Base-by-base conservation (phyloP, 1,140 invertebrate species). In the Panulirus ornatus region DNA sequence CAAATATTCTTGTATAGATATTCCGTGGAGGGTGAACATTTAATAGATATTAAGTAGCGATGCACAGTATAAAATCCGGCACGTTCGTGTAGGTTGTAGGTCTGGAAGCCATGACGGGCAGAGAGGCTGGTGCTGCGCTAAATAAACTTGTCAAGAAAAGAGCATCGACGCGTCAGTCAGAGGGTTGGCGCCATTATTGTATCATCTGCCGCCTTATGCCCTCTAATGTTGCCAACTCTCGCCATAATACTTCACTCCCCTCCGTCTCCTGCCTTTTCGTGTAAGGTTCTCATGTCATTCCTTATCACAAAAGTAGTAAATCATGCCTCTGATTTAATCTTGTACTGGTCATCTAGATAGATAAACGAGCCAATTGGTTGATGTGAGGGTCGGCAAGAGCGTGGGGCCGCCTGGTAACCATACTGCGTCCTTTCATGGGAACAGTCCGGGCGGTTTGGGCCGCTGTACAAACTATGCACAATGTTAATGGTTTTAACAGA, bases 401-500 rank as follows among this genome's bases (percentile, higher is more conserved):
- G 51, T n/a, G n/a, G 22, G 47, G 9, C 36, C 22, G 30, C 16
- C 14, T 16, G 40, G 27, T 27, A 30, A n/a, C 75, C 40, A 40
- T 47, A 30, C 76, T 58, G 40, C 30, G 34, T 47, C 70, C 30
- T 79, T 90, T 78, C 51, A 90, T 70, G 58, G 83, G 82, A 78
- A 88, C 51, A 78, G 73, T 36, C 71, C 44, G 54, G 82, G 79
- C 71, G 82, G 73, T 70, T 78, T 78, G 82, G 82, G 51, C 88
- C 73, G 83, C 88, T 90, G 88, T 66, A 84, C 88, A 90, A 90
- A 90, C 88, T 90, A 90, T 90, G 83, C 88, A 90, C 88, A 90
- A 90, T 90, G 83, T 90, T 90, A 90, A 90, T 90, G 88, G 88
- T 90, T 90, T 90, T 90, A 90, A 85, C 83, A 90, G 88, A 90